phyloP scores from a whole-genome alignment of 2,113 vertebrate species.

The Muntiacus reevesi region DNA sequence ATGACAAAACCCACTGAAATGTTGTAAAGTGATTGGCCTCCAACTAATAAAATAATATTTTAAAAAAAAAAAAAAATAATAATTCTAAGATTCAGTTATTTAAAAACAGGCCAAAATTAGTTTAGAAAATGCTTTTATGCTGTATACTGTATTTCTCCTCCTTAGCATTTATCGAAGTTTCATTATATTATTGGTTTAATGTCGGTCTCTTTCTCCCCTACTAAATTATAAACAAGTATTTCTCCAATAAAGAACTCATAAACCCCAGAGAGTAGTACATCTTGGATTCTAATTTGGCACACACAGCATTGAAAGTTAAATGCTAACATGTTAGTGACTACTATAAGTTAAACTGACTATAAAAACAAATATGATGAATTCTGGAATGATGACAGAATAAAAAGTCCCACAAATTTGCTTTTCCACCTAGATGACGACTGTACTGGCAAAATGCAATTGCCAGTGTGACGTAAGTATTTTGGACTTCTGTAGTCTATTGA shows the following conservation, averaged over 20 bases:
- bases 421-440: not conserved
- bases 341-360: not conserved
- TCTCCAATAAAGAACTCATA: not conserved
- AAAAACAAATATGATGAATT: not conserved
- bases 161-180: not conserved
- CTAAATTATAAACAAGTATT: conserved; percentile 18
- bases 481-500: not conserved
- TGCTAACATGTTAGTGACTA: not conserved
- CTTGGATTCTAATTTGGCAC: conserved; percentile 35
- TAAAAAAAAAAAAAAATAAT: conserved; percentile 23
- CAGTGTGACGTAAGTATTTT: not conserved
- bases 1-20: too few relatives aligned
- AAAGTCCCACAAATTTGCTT: not conserved
- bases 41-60: too few relatives aligned
- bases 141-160: not conserved
- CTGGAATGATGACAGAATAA: not conserved
- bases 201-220: not conserved
- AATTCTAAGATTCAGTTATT: not conserved
- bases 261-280: not conserved
- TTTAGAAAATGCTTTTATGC: not conserved
- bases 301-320: not conserved
- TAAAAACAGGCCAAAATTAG: not conserved
- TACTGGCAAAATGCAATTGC: not conserved
- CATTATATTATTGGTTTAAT: not conserved
- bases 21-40: too few relatives aligned